These are phyloP conservation scores for Zygothrica quintamaculata DNA, from an alignment of 2,888 invertebrate species.

Conservation along the genomic window DNA sequence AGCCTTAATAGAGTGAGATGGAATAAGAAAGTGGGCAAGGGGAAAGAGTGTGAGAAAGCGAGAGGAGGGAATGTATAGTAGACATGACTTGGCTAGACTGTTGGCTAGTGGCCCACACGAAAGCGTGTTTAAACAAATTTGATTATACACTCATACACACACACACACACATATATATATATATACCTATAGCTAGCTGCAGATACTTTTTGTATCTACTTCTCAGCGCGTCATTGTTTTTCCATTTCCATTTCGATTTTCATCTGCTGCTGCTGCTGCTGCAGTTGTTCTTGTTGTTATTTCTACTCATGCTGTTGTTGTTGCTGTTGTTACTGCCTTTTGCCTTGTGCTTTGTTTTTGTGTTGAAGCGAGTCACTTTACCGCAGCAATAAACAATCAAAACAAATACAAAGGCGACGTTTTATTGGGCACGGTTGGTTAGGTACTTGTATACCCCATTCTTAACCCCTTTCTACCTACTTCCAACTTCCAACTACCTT, in stretches of 20 bases:
- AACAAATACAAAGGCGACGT: conserved; percentile 73
- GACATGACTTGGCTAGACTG: conserved; percentile 28
- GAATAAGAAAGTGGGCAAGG: neutral
- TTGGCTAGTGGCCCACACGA: conserved; percentile 55
- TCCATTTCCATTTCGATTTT: conserved; percentile 45
- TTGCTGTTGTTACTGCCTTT: too few relatives aligned
- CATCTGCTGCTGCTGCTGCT: conserved; percentile 19
- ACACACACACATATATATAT: neutral
- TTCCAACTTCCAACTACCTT: too few relatives aligned
- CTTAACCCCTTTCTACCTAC: conserved; percentile 7
- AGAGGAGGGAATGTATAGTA: conserved; percentile 1
- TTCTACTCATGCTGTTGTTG: conserved; percentile 26
- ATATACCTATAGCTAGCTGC: conserved; percentile 1
- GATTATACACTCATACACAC: conserved; percentile 44
- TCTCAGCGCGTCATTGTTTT: conserved; percentile 58
- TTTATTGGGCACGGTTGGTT: conserved; percentile 76
- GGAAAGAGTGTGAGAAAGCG: neutral
- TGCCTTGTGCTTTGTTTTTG: conserved; percentile 22
- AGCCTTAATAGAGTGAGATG: neutral
- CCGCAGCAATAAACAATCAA: conserved; percentile 80
- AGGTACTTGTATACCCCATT: conserved; percentile 26
- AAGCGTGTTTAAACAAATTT: conserved; percentile 62
- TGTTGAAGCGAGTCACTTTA: conserved; percentile 48
- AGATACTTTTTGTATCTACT: conserved; percentile 33
- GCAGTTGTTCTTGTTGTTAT: conserved; percentile 18